Evolutionary conservation across 2,113 vertebrate species (phyloP).

Genomic region (Zosterops borbonicus): DNA sequence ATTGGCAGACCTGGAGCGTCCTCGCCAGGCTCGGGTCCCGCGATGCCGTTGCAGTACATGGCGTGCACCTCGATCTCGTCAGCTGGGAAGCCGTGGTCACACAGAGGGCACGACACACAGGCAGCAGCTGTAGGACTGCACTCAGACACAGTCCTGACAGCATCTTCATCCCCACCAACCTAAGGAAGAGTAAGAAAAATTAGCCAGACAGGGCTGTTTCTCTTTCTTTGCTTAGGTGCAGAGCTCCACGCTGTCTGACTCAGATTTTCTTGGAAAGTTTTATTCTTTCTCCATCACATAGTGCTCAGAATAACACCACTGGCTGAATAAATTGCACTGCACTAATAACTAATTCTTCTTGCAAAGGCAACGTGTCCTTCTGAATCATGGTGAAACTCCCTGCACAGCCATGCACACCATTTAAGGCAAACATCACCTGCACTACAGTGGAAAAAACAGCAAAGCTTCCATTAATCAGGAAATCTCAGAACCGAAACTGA

Average conservation of each 20-base stretch:
- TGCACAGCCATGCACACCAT: conserved; percentile 36
- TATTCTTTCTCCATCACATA: conserved; percentile 17
- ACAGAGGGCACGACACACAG: conserved; percentile 83
- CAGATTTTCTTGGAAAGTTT: conserved; percentile 30
- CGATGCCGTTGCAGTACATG: conserved; percentile 83
- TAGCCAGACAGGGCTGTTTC: background rate
- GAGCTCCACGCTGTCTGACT: background rate
- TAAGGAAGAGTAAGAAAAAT: conserved; percentile 33
- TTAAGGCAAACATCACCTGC: conserved; percentile 56
- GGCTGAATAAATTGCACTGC: background rate
- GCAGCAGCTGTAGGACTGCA: background rate
- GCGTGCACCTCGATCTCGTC: conserved; percentile 85
- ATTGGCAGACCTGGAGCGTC: conserved; percentile 43
- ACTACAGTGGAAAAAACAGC: background rate
- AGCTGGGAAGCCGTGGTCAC: conserved; percentile 77
- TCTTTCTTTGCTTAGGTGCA: background rate
- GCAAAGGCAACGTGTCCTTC: conserved; percentile 66
- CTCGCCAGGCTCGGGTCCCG: conserved; percentile 21
- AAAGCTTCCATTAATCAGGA: conserved; percentile 57
- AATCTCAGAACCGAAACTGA: conserved; percentile 50
- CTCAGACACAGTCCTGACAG: background rate
- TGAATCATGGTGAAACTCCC: conserved; percentile 50
- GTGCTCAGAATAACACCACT: conserved; percentile 34
- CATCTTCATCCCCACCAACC: conserved; percentile 58
- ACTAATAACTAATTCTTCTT: conserved; percentile 55